Percentiles rank a stretch among this genome's conserved stretches.
Evolutionary conservation across 2,113 vertebrate species (phyloP).

Genomic region (Pseudonaja textilis): DNA sequence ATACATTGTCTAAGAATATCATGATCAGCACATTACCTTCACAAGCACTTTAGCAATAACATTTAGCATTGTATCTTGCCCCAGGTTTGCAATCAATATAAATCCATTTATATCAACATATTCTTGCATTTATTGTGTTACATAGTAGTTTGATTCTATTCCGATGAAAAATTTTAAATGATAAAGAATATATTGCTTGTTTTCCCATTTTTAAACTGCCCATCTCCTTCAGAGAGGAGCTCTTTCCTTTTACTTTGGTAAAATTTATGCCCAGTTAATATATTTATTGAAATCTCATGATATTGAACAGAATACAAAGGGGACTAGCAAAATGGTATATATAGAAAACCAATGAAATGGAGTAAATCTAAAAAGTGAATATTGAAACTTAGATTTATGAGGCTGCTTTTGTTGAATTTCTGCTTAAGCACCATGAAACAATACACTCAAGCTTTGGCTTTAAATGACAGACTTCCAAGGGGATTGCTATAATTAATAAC

Average conservation of each 20-base stretch:
- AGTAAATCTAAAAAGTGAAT: background rate
- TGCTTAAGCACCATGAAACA: background rate
- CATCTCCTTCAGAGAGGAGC: background rate
- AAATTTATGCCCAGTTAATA: background rate
- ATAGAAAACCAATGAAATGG: background rate
- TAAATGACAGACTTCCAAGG: background rate
- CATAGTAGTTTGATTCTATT: background rate
- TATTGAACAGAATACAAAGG: background rate
- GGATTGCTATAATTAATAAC: background rate
- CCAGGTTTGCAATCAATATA: background rate
- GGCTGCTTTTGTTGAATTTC: background rate
- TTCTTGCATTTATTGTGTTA: background rate
- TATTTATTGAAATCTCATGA: background rate
- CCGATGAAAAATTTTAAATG: background rate
- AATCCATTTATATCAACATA: background rate
- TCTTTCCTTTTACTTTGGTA: background rate
- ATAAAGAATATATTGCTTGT: background rate
- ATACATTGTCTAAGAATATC: background rate
- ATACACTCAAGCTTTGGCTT: background rate
- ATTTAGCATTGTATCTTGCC: background rate
- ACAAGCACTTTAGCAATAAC: background rate
- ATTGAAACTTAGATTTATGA: background rate
- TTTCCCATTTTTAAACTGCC: background rate
- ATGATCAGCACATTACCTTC: background rate
- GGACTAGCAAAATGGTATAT: too few species aligned